Percentiles rank a stretch among this genome's conserved stretches.
These are phyloP conservation scores for Rhabditoides inermis DNA, from an alignment of 2,888 invertebrate genomes.

Conservation along the genomic window DNA sequence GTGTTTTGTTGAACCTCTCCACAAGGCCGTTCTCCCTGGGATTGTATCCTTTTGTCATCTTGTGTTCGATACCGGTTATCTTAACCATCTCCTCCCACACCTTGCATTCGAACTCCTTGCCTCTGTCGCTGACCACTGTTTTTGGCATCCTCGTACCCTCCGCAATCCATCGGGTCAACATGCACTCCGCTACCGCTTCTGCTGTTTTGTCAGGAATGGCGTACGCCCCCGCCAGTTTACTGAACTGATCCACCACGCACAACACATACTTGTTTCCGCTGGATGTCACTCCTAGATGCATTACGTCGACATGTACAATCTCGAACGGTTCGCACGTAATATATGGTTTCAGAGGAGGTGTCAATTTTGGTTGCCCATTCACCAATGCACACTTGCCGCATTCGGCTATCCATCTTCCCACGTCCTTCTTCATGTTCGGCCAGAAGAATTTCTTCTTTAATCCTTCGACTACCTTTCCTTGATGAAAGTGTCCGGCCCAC, in stretches of 20 bases:
- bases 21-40: constrained; percentile 17
- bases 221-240: constrained; percentile 5
- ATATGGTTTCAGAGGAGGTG: constrained; percentile 7
- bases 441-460: too few relatives aligned
- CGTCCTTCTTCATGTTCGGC: too few relatives aligned
- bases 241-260: constrained; percentile 16
- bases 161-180: constrained; percentile 11
- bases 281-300: constrained; percentile 9
- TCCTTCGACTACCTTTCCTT: too few relatives aligned
- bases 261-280: constrained; percentile 12
- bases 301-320: constrained; percentile 12
- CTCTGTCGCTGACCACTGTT: constrained; percentile 11
- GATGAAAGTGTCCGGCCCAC: too few relatives aligned
- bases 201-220: constrained; percentile 14
- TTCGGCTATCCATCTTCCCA: too few relatives aligned
- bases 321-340: constrained; percentile 8
- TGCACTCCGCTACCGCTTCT: constrained; percentile 11
- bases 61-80: constrained; percentile 3
- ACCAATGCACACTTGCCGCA: too few relatives aligned
- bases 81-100: constrained; percentile 6
- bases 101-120: constrained; percentile 11
- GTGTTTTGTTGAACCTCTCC: constrained; percentile 17
- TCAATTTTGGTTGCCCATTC: too few relatives aligned
- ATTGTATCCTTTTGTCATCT: constrained; percentile 17
- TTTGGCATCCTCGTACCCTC: constrained; percentile 10